Evolutionary conservation across 2,797 vertebrate genomes (phyloP).

Genomic region (Poliocrania exsul): DNA sequence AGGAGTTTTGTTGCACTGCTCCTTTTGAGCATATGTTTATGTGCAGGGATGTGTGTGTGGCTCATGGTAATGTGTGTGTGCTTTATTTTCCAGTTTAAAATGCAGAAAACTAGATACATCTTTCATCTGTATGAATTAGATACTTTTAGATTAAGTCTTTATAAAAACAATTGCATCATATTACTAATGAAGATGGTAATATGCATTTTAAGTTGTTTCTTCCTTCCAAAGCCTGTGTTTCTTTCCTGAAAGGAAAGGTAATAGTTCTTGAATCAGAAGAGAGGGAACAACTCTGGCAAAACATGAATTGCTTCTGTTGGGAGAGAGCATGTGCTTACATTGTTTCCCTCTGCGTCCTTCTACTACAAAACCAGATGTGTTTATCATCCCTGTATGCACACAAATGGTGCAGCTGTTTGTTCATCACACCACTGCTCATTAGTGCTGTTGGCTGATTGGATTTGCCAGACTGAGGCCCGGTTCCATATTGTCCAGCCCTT

Average conservation of each 20-base stretch:
- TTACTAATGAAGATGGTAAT: background rate
- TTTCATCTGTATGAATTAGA: background rate
- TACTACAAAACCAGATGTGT: conserved; percentile 34
- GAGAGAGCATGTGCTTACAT: background rate
- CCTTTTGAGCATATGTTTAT: background rate
- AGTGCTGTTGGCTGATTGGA: background rate
- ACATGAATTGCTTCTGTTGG: background rate
- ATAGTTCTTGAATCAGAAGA: background rate
- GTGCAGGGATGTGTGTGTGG: background rate
- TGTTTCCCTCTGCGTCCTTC: conserved; percentile 19
- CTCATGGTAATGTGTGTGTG: background rate
- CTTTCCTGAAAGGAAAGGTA: background rate
- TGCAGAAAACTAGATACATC: background rate
- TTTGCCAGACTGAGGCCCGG: background rate
- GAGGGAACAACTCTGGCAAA: background rate
- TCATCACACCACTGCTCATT: background rate
- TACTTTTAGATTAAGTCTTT: background rate
- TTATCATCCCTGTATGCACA: background rate
- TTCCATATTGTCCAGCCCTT: background rate
- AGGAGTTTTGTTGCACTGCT: background rate
- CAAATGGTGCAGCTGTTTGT: background rate
- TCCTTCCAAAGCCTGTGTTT: background rate
- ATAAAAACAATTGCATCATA: background rate
- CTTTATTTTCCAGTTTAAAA: background rate
- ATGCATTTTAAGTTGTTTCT: background rate